Evolutionary conservation across 1,140 invertebrate species (phyloP).

Genomic region (Drosophila hydei): DNA sequence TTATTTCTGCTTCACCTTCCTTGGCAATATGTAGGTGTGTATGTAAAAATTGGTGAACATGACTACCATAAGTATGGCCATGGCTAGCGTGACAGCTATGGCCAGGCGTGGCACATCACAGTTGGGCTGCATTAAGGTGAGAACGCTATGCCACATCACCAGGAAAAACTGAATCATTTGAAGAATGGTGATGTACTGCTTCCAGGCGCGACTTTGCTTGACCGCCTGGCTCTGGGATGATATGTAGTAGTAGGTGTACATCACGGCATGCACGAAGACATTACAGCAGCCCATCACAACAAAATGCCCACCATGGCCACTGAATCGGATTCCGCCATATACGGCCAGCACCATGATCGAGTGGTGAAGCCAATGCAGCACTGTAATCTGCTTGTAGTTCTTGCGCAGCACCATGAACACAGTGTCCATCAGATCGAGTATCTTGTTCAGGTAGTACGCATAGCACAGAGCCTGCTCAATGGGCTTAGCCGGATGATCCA

Average conservation of each 20-base stretch:
- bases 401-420: slow-evolving; percentile 65
- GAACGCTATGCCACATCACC: slow-evolving; percentile 86
- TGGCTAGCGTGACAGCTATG: not conserved
- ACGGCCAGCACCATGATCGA: slow-evolving; percentile 78
- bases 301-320: slow-evolving; percentile 86
- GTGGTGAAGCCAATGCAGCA: slow-evolving; percentile 84
- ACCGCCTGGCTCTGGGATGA: slow-evolving; percentile 87
- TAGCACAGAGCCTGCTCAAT: not conserved
- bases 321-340: slow-evolving; percentile 21
- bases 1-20: not conserved
- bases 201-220: slow-evolving; percentile 90
- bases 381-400: slow-evolving; percentile 49
- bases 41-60: slow-evolving; percentile 32
- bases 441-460: slow-evolving; percentile 22
- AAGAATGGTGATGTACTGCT: slow-evolving; percentile 91
- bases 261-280: slow-evolving; percentile 90
- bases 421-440: slow-evolving; percentile 60
- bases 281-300: slow-evolving; percentile 90
- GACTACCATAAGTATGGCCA: slow-evolving; percentile 5
- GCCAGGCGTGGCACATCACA: not conserved
- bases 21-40: slow-evolving; percentile 7
- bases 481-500: not conserved
- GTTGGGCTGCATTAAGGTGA: slow-evolving; percentile 14
- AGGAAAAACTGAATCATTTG: slow-evolving; percentile 91
- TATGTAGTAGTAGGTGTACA: slow-evolving; percentile 91